Evolutionary conservation across 2,113 vertebrate genomes (phyloP).

Genomic region (Cyprinodon tularosa): DNA sequence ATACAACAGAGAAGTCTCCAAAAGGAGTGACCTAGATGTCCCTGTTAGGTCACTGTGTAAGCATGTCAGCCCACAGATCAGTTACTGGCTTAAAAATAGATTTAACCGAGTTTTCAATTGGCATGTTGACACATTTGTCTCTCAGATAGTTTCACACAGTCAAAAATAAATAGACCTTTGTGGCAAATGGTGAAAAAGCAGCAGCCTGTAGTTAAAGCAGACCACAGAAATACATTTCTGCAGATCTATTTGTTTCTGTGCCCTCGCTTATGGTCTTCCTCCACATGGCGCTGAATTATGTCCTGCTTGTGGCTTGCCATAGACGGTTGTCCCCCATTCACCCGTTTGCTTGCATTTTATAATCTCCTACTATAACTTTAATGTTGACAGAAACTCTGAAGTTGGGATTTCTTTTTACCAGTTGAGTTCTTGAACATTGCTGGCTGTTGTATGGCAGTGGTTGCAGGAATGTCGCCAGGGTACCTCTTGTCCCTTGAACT

Average conservation of each 20-base stretch:
- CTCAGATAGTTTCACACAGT: neutral
- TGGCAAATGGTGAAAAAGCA: neutral
- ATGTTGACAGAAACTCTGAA: neutral
- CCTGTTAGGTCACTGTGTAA: neutral
- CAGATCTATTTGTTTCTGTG: neutral
- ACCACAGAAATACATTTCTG: neutral
- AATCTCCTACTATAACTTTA: neutral
- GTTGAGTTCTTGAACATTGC: neutral
- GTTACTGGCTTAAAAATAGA: neutral
- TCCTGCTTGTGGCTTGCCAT: neutral
- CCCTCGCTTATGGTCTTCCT: neutral
- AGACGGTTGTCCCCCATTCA: neutral
- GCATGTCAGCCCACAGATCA: neutral
- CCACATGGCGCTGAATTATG: neutral
- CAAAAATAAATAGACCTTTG: neutral
- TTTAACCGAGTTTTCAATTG: neutral
- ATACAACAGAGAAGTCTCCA: too few species aligned
- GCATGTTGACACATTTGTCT: neutral
- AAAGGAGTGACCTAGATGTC: neutral
- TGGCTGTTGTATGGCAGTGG: neutral
- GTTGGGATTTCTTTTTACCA: neutral
- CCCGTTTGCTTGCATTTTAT: neutral
- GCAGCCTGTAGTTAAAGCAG: neutral
- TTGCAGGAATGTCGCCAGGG: neutral
- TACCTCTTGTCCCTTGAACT: conserved; percentile 18